Conservation (phyloP, 2,113 vertebrate species). For the Alligator sinensis region DNA sequence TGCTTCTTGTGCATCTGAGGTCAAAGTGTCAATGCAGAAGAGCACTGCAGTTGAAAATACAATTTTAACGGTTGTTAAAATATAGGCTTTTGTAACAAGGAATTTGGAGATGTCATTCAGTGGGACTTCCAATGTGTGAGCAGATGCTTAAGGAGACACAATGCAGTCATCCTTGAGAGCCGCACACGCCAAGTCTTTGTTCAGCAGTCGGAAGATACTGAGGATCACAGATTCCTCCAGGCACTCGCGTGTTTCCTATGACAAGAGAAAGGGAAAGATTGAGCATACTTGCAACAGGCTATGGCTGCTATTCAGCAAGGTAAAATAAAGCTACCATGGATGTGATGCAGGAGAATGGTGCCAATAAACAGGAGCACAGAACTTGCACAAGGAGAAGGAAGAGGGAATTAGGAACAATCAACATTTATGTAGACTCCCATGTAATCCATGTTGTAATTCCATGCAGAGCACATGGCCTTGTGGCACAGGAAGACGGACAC, state of each 20-base stretch:
- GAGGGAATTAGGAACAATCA: neutral
- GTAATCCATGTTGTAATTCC: no score
- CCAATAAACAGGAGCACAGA: neutral
- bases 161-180: neutral
- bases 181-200: neutral
- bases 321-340: neutral
- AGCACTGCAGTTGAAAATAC: neutral
- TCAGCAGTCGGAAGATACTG: conserved; percentile 22
- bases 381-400: neutral
- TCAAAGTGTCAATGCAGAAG: neutral
- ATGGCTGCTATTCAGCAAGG: neutral
- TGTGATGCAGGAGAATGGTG: neutral
- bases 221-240: neutral
- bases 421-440: no score
- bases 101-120: neutral
- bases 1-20: neutral
- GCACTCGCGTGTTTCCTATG: neutral
- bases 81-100: neutral
- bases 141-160: neutral
- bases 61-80: neutral
- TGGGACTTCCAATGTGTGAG: neutral
- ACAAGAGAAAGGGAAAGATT: neutral
- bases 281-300: neutral
- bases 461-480: no score
- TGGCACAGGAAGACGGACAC: no score